phyloP scores from a whole-genome alignment of 2,113 vertebrate species.

The Heloderma charlesbogerti region DNA sequence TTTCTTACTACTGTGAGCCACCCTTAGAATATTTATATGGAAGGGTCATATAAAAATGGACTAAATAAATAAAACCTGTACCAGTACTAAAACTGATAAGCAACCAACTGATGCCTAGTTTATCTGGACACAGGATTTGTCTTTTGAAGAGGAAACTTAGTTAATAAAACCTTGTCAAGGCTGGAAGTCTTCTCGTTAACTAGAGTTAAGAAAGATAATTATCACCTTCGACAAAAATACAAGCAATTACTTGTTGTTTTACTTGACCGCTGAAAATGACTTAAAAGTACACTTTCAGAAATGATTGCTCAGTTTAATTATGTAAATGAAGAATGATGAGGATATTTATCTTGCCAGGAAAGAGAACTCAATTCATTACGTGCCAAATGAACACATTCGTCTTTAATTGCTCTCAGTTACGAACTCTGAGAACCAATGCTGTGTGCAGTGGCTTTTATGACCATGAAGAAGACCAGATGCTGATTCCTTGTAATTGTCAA shows the following conservation, averaged over 20 bases:
- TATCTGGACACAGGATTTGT: background rate
- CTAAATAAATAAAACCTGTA: background rate
- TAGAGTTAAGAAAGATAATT: background rate
- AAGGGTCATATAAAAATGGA: background rate
- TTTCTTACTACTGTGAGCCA: too few relatives aligned
- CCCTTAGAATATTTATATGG: background rate
- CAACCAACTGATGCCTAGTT: background rate
- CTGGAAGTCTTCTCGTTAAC: background rate
- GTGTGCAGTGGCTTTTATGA: background rate
- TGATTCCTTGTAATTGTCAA: background rate
- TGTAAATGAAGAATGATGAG: slow-evolving; percentile 3
- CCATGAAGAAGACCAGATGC: background rate
- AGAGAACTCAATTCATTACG: background rate
- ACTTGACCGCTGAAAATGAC: background rate
- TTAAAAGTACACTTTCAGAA: background rate
- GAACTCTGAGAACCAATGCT: background rate
- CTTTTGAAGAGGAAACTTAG: background rate
- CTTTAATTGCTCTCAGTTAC: background rate
- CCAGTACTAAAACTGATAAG: background rate
- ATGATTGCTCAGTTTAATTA: background rate
- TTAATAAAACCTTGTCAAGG: background rate
- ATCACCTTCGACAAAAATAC: background rate
- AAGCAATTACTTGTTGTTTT: background rate
- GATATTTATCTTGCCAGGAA: slow-evolving; percentile 7
- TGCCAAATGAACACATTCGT: background rate